These are phyloP conservation scores for Bombus waltoni DNA, from an alignment of 1,140 invertebrate genomes.

Conservation along the genomic window DNA sequence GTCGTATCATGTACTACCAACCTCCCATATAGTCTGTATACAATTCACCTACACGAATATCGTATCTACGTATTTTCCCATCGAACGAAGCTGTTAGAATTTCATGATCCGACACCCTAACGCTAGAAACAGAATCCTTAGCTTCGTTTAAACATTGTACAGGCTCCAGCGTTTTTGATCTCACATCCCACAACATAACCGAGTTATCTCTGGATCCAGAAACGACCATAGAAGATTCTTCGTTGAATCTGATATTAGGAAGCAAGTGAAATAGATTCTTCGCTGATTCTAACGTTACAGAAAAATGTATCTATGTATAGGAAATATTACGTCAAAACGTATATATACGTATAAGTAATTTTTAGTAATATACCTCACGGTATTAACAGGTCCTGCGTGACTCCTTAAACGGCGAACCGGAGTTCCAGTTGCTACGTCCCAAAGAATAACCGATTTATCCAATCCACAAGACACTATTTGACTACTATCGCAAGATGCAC, in stretches of 20 bases:
- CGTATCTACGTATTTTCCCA: slow-evolving; percentile 93
- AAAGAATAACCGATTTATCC: slow-evolving; percentile 94
- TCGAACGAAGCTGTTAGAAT: slow-evolving; percentile 96
- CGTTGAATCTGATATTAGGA: slow-evolving; percentile 88
- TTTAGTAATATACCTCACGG: slow-evolving; percentile 84
- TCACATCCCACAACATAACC: slow-evolving; percentile 94
- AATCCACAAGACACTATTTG: slow-evolving; percentile 93
- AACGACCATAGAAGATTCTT: slow-evolving; percentile 94
- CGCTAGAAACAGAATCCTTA: slow-evolving; percentile 94
- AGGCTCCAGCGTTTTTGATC: slow-evolving; percentile 88
- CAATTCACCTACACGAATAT: slow-evolving; percentile 93
- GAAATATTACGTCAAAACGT: not conserved
- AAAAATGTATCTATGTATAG: not conserved
- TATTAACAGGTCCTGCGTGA: slow-evolving; percentile 94
- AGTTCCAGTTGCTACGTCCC: slow-evolving; percentile 94
- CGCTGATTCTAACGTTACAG: slow-evolving; percentile 88
- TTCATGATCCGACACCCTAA: slow-evolving; percentile 94
- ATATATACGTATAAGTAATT: not conserved
- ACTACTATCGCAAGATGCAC: slow-evolving; percentile 95
- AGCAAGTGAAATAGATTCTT: slow-evolving; percentile 88
- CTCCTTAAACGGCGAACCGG: slow-evolving; percentile 91
- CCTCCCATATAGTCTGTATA: slow-evolving; percentile 93
- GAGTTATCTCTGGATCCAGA: slow-evolving; percentile 97
- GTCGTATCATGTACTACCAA: slow-evolving; percentile 74
- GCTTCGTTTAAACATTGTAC: slow-evolving; percentile 94